phyloP scores from a whole-genome alignment of 2,888 invertebrate genomes.

The Linyphia triangularis region DNA sequence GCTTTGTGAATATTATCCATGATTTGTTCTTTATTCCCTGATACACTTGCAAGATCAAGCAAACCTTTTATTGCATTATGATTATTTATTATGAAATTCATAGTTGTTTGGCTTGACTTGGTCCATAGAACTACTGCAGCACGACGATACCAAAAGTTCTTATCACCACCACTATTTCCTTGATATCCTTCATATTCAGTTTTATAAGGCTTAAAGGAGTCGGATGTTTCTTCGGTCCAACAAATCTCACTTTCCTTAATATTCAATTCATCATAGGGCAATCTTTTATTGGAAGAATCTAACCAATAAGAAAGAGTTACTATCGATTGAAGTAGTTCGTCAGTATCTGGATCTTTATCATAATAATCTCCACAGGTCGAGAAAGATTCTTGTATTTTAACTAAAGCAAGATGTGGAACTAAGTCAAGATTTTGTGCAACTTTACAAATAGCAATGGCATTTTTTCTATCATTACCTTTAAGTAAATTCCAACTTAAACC shows the following conservation, averaged over 20 bases:
- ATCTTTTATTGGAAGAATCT: background rate
- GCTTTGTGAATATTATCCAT: background rate
- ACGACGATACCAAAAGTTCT: conserved; percentile 3
- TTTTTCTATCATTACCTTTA: background rate
- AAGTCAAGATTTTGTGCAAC: background rate
- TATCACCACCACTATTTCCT: background rate
- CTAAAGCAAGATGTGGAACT: conserved; percentile 1
- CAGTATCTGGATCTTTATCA: background rate
- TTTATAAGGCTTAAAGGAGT: background rate
- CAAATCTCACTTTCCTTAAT: background rate
- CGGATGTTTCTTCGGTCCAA: background rate
- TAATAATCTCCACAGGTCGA: background rate
- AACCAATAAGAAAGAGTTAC: background rate
- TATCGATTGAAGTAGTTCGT: background rate
- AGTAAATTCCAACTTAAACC: background rate
- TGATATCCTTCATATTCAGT: background rate
- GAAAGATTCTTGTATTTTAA: background rate
- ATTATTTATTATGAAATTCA: background rate
- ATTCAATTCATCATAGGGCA: background rate
- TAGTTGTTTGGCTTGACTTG: background rate
- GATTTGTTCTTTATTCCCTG: background rate
- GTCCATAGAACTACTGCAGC: conserved; percentile 4
- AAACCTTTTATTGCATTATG: background rate
- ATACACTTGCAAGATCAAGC: background rate
- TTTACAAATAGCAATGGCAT: background rate